Percentiles rank a stretch among this genome's conserved stretches.
Conservation (phyloP, 1,140 invertebrate genomes). For the Mya arenaria region DNA sequence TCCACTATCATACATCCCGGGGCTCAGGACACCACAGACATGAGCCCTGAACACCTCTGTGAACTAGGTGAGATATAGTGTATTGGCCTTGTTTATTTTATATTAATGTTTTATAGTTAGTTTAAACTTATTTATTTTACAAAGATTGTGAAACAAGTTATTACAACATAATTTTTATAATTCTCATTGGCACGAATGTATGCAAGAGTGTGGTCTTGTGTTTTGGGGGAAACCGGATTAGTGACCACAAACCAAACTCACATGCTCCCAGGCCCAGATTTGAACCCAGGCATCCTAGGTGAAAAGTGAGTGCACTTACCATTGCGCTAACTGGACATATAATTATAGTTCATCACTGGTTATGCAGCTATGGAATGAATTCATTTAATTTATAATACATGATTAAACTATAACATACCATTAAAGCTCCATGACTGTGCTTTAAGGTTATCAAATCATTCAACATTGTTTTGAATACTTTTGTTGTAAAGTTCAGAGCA, state of each 20-base stretch:
- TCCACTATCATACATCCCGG: conserved; percentile 53
- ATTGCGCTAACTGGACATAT: neutral
- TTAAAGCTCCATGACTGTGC: neutral
- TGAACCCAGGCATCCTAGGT: no score
- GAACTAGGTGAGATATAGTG: conserved; percentile 28
- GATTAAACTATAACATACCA: neutral
- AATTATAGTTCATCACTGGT: neutral
- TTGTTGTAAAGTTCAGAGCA: no score
- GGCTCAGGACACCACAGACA: conserved; percentile 39
- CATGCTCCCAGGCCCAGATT: neutral
- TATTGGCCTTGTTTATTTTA: neutral
- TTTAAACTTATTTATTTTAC: no score
- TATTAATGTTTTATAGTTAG: no score
- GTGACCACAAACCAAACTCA: neutral
- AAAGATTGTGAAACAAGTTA: neutral
- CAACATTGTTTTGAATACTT: no score
- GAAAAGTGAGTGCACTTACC: neutral
- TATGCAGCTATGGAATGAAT: neutral
- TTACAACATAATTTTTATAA: neutral
- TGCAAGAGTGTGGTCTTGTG: neutral
- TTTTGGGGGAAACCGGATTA: neutral
- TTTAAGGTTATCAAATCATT: no score
- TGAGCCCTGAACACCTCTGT: conserved; percentile 35
- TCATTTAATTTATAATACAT: neutral
- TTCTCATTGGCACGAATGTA: neutral